Conservation (phyloP, 2,888 invertebrate genomes). For the Macaria liturata region DNA sequence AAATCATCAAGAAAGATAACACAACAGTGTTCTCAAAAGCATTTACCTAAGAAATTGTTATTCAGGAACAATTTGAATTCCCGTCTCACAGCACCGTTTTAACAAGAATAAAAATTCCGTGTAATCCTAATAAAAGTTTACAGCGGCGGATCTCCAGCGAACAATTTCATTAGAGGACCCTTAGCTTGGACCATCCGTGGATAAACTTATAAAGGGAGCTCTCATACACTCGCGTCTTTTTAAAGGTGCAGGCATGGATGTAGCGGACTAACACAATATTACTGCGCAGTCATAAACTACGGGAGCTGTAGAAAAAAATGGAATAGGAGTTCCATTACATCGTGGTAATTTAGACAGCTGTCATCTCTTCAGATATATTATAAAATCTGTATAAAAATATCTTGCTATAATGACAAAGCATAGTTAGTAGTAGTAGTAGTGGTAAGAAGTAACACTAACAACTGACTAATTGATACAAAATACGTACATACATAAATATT, state of each 20-base stretch:
- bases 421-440: too few species aligned
- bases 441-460: too few species aligned
- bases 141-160: constrained; percentile 42
- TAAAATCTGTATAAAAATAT: too few species aligned
- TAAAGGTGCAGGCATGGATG: background rate
- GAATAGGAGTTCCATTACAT: too few species aligned
- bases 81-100: constrained; percentile 28
- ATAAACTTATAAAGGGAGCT: constrained; percentile 35
- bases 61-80: constrained; percentile 28
- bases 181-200: constrained; percentile 25
- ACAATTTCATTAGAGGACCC: constrained; percentile 60
- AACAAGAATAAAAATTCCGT: constrained; percentile 34
- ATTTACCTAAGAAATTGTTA: constrained; percentile 3
- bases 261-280: background rate
- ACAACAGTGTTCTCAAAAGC: background rate
- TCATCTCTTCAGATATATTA: too few species aligned
- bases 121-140: constrained; percentile 37
- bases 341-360: too few species aligned
- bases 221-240: constrained; percentile 42
- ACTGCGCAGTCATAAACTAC: too few species aligned
- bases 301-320: too few species aligned
- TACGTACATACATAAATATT: too few species aligned
- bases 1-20: too few species aligned
- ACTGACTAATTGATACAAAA: too few species aligned
- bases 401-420: too few species aligned